These are phyloP conservation scores for Apus apus DNA, from an alignment of 2,113 vertebrate genomes.

Conservation along the genomic window DNA sequence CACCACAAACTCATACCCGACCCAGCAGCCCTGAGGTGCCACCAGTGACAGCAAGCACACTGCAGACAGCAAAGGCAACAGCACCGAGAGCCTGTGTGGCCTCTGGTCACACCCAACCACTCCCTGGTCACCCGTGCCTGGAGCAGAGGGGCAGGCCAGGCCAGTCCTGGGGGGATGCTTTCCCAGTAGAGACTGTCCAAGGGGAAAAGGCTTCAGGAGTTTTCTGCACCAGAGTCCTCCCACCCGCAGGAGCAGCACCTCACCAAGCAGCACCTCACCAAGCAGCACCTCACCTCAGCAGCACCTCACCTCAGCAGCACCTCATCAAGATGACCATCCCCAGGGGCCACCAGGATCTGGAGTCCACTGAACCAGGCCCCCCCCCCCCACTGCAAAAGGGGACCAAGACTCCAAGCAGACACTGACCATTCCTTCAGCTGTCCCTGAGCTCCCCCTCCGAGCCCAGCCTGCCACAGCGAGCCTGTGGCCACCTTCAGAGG, in stretches of 20 bases:
- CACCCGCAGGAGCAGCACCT: rapidly evolving
- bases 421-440: slow-evolving; percentile 67
- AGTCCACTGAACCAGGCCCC: background rate
- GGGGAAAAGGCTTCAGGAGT: background rate
- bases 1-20: background rate
- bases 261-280: background rate
- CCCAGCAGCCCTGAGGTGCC: background rate
- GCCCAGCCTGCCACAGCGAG: slow-evolving; percentile 17
- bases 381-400: background rate
- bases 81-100: rapidly evolving
- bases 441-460: slow-evolving; percentile 70
- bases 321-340: rapidly evolving
- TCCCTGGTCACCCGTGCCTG: rapidly evolving
- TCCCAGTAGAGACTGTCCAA: background rate
- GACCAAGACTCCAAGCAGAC: background rate
- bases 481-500: slow-evolving; percentile 55
- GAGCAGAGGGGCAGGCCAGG: background rate
- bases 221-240: background rate
- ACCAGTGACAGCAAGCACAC: background rate
- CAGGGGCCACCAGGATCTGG: background rate
- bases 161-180: rapidly evolving
- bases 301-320: background rate
- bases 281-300: background rate
- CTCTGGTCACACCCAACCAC: background rate
- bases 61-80: rapidly evolving